Evolutionary conservation across 2,797 vertebrate genomes (phyloP).

Genomic region (Ciconia nigra): DNA sequence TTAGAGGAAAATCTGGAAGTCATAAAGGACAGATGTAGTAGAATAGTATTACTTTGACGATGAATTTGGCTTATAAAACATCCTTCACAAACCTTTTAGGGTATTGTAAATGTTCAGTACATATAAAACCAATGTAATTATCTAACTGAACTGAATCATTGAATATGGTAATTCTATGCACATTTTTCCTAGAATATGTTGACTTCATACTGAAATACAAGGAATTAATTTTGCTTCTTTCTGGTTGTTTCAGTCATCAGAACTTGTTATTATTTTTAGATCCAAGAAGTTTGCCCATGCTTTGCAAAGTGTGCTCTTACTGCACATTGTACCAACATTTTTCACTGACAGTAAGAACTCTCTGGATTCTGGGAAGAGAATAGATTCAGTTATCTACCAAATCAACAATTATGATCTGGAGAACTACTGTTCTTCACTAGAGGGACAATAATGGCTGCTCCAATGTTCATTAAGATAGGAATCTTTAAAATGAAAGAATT

Average conservation of each 20-base stretch:
- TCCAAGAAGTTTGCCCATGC: background rate
- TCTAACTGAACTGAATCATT: background rate
- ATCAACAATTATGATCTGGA: background rate
- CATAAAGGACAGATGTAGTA: background rate
- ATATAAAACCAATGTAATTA: background rate
- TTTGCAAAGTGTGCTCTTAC: background rate
- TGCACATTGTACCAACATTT: background rate
- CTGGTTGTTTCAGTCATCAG: background rate
- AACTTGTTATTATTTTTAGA: background rate
- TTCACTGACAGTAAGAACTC: background rate
- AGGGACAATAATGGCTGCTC: background rate
- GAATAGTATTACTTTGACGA: background rate
- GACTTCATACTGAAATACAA: background rate
- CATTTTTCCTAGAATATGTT: background rate
- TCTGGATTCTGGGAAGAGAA: background rate
- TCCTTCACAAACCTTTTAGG: background rate
- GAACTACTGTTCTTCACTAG: background rate
- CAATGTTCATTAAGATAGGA: background rate
- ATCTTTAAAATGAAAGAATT: background rate
- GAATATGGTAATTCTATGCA: background rate
- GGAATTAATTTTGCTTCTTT: background rate
- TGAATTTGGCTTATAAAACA: background rate
- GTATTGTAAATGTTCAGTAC: background rate
- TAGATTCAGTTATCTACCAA: background rate
- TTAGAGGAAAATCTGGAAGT: background rate